Evolutionary conservation across 2,888 invertebrate species (phyloP), one percentile per base, ranked within the genome.

Genomic region (Thelaira solivaga): DNA sequence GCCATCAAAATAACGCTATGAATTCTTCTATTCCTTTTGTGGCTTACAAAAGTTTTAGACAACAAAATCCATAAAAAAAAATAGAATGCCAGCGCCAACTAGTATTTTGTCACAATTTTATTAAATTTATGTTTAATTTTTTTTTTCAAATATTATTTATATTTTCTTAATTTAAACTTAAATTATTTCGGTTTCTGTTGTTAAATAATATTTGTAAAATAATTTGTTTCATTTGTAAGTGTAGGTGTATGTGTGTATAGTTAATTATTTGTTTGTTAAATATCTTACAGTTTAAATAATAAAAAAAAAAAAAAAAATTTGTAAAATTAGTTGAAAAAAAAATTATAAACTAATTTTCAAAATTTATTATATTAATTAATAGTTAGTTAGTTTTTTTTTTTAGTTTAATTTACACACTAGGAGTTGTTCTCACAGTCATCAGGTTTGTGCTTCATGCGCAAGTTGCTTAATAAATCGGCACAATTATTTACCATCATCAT

Each of bases 401-500:
- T 41, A 39, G 7, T 45, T 68, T 68, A 67, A 47, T 49, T 78
- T 87, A 87, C 83, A 86, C 84, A 88, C 88, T 88, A 88, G 88
- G 88, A 88, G 87, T 88, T 88, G 85, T 88, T 88, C 86, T 87
- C 89, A 88, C 88, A 88, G 88, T 88, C 88, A 86, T 88, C 89
- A 83, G 87, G 84, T 89, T 89, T 89, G 86, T 89, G 89, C 86
- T 88, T 89, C 83, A 85, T 86, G 82, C 89, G 88, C 76, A 89
- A 89, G 85, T 92, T 92, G 47, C 92, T 90, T 13, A 92, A 87
- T 34, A 92, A 90, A 84, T 92, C 92, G 10, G 92, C 91, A 85
- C 92, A 92, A 82, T 92, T 92, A 80, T 92, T 92, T 83, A 92
- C 92, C 83, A 92, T 90, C 31, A 91, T 90, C 88, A 89, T 86